These are phyloP conservation scores for Tribolium castaneum DNA, from an alignment of 1,140 invertebrate genomes.

Conservation along the genomic window DNA sequence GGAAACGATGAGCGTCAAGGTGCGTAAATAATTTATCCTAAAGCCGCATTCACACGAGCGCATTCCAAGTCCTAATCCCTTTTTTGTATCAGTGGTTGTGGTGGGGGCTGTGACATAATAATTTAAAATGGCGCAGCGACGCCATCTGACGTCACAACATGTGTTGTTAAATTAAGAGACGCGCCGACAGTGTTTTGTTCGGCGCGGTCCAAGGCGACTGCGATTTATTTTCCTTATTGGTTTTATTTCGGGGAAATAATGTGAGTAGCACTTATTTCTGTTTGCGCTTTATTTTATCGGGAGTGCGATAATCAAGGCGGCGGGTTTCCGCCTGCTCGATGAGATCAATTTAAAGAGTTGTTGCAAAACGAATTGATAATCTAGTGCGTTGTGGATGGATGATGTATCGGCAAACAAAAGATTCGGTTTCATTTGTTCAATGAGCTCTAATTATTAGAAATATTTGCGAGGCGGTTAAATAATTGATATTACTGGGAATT, in stretches of 20 bases:
- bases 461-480: not conserved
- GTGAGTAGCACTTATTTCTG: not conserved
- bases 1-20: conserved; percentile 24
- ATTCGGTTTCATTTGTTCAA: not conserved
- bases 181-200: not conserved
- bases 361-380: not conserved
- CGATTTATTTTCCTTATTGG: not conserved
- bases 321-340: not conserved
- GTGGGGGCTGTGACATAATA: not conserved
- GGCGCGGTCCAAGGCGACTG: not conserved
- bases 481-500: not conserved
- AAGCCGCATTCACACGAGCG: not conserved
- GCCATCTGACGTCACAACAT: conserved; percentile 2
- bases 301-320: conserved; percentile 1
- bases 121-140: not conserved
- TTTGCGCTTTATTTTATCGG: conserved; percentile 18
- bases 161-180: conserved; percentile 6
- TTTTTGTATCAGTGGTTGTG: not conserved
- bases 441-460: not conserved
- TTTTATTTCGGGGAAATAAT: not conserved
- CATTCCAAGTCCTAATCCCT: not conserved
- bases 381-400: not conserved
- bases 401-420: not conserved
- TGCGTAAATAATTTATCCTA: conserved; percentile 6
- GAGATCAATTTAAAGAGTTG: not conserved